Conservation (phyloP, 2,888 invertebrate genomes). For the Papilio elwesi region DNA sequence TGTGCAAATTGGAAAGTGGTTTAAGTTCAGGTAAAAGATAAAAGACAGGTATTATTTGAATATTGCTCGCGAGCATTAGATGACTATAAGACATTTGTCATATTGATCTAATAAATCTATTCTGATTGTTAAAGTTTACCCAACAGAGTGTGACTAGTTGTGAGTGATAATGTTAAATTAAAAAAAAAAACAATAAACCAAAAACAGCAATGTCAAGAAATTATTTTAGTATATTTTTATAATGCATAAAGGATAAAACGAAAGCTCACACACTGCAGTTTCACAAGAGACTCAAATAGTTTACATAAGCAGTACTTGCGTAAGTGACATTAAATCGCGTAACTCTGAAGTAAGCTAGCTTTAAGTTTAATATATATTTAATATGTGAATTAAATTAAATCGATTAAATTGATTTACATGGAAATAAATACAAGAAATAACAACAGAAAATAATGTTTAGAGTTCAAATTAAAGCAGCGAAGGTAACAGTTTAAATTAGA, state of each 20-base stretch:
- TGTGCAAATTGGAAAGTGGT: no score
- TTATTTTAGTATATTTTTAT: not conserved
- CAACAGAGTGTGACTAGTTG: no score
- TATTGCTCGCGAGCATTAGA: no score
- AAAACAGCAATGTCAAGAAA: not conserved
- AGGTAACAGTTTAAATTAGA: conserved; percentile 55
- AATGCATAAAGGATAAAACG: conserved; percentile 47
- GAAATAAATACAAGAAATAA: not conserved
- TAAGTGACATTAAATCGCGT: conserved; percentile 73
- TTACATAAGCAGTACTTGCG: conserved; percentile 79
- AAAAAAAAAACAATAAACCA: not conserved
- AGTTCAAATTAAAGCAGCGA: conserved; percentile 42
- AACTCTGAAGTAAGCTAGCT: conserved; percentile 68
- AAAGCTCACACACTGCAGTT: conserved; percentile 68
- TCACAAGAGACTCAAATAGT: conserved; percentile 75
- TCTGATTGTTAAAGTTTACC: no score
- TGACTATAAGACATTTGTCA: no score
- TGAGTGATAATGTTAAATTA: not conserved
- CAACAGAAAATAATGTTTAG: conserved; percentile 21
- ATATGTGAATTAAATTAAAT: conserved; percentile 60
- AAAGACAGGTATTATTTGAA: no score
- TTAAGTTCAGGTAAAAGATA: no score
- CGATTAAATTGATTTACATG: not conserved
- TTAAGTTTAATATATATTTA: conserved; percentile 67
- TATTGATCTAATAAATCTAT: no score